Base-by-base conservation (phyloP, 1,140 invertebrate species). In the Lepidurus packardi region DNA sequence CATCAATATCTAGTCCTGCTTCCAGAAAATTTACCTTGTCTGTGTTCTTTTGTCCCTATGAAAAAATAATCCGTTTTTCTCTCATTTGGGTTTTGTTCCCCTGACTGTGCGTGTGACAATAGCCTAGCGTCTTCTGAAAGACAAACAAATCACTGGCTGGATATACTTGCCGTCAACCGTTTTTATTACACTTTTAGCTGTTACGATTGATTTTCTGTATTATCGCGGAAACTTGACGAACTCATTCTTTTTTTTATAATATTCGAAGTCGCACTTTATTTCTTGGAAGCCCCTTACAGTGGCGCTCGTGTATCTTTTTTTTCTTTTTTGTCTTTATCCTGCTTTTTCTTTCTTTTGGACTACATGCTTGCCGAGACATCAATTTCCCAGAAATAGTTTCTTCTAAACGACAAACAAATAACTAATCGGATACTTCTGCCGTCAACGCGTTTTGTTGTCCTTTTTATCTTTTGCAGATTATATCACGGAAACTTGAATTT, bases 151-250 rank as follows among this genome's bases (percentile, higher is more conserved):
- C 21, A 11, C 53, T 16, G n/a, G 16, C 21, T 65, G 53, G 53
- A 65, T 65, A 16, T 65, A 13, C 13, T 65, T 65, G 53, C 13
- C 53, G 13, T 65, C 16, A 9, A 65, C 16, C 8, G 10, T 13
- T 65, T 65, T 65, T 13, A 65, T 65, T 65, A 65, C 7, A 65
- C 8, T 65, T 65, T 65, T 65, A 65, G 53, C 53, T 65, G 53
- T 65, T 65, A 65, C 53, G 6, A 65, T 65, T 13, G 45, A 3
- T 21, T 65, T 65, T 21, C 1, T 65, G 53, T 65, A 11, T 16
- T 65, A 65, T 21, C 21, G 16, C 21, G 3, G 53, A 13, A 65
- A 65, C 16, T n/a, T 13, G 16, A 25, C 25, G 25, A 65, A 65
- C 53, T 34, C 34, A 34, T 34, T 34, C 34, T 34, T 4, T 34